Base-by-base conservation (phyloP, 2,888 invertebrate genomes). In the Eupithecia exiguata region DNA sequence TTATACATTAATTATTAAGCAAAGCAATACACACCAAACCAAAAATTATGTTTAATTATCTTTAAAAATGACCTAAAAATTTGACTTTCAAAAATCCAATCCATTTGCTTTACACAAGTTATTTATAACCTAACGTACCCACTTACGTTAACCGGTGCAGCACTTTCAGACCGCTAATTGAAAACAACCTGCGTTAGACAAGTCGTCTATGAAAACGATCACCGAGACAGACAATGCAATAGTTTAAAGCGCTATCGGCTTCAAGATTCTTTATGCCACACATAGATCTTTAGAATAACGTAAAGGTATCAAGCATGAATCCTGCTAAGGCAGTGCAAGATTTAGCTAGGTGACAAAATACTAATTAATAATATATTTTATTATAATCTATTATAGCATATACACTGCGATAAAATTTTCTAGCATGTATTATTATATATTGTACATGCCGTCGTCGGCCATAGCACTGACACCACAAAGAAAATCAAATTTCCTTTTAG, bases 71-170 rank as follows among this genome's bases (percentile, higher is more conserved):
- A 1, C 5, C 58, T 14, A 25, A 58, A 53, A 58, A 58, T 62
- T 18, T 35, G 3, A 35, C 1, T 62, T 40, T 36, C 58, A 46
- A 53, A 73, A 69, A 49, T 49, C 67, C 70, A 70, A 70, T 70
- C 61, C 62, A 62, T 62, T 62, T 35, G 35, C 62, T 35, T 18
- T 35, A 35, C 35, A 9, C 30, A 62, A 35, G 62, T 62, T 62
- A 62, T 62, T 18, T 30, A 62, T 35, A 6, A 62, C 35, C 30
- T 58, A 25, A 58, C 58, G 58, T 58, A 12, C 58, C 14, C 58
- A 58, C 58, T 58, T 63, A 63, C 63, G 53, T 68, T 63, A 66
- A 68, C 25, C 53, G 43, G 53, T 66, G 66, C 73, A 43, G 36
- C 46, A 40, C 58, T 66, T 43, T 9, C 66, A 58, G 53, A 69